A percentile compares a stretch with the other conserved stretches of the same genome.
phyloP scores from a whole-genome alignment of 2,888 invertebrate genomes.

The Priocnemis perturbator region DNA sequence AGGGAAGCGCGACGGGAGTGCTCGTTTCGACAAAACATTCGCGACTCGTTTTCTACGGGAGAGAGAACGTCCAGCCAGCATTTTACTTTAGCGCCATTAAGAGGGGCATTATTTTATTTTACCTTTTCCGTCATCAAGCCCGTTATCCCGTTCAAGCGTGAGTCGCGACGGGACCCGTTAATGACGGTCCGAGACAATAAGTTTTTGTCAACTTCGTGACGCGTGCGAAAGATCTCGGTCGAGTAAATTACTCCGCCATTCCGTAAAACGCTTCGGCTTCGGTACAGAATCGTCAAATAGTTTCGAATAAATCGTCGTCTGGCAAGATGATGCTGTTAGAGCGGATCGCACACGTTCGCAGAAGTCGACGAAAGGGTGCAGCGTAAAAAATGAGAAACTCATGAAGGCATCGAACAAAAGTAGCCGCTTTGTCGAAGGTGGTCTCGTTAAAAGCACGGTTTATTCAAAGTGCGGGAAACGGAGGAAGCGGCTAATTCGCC shows the following conservation, averaged over 20 bases:
- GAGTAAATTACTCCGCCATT: conserved; percentile 39
- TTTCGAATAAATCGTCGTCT: no score
- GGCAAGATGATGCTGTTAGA: no score
- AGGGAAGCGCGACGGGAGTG: conserved; percentile 19
- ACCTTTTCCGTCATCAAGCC: conserved; percentile 49
- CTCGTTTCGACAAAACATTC: conserved; percentile 46
- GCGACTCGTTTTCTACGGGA: conserved; percentile 35
- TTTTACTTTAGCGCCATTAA: conserved; percentile 57
- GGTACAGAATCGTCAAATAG: no score
- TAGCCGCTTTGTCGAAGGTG: no score
- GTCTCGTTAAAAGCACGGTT: background rate
- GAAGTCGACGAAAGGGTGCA: no score
- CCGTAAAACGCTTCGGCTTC: background rate
- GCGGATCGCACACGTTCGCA: no score
- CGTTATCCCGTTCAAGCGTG: conserved; percentile 34
- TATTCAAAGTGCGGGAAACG: background rate
- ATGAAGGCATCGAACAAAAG: no score
- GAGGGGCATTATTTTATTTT: conserved; percentile 51
- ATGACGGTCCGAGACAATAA: conserved; percentile 41
- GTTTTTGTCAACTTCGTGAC: conserved; percentile 36
- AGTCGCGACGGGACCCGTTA: conserved; percentile 47
- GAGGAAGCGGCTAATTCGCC: background rate
- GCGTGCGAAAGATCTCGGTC: conserved; percentile 31
- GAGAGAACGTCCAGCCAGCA: conserved; percentile 37
- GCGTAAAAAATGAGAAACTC: no score